A percentile compares a stretch with the other conserved stretches of the same genome.
Evolutionary conservation across 2,797 vertebrate species (phyloP).

Genomic region (Perodicticus potto): DNA sequence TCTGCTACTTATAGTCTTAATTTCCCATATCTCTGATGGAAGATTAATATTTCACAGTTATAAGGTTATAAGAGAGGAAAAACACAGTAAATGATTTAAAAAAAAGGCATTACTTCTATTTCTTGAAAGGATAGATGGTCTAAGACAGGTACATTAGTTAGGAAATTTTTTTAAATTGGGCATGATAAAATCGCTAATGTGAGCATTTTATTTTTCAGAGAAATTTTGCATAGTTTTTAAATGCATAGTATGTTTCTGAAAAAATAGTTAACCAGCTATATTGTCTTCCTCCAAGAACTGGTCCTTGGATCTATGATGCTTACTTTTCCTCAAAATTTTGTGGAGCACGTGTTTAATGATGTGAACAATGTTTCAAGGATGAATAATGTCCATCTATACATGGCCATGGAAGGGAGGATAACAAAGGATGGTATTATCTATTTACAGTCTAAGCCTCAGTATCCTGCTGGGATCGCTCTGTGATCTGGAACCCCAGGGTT

Average conservation of each 20-base stretch:
- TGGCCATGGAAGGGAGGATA: background rate
- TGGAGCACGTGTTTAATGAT: background rate
- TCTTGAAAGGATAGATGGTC: background rate
- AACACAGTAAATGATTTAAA: background rate
- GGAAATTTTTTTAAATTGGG: background rate
- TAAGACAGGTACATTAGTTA: background rate
- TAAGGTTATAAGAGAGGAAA: background rate
- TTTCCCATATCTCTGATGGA: background rate
- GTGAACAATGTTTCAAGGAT: background rate
- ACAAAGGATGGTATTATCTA: rapidly evolving
- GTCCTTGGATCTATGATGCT: background rate
- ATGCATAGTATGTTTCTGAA: background rate
- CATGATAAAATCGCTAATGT: background rate
- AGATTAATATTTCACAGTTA: background rate
- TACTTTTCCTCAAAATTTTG: background rate
- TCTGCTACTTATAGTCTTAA: background rate
- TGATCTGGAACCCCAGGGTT: background rate
- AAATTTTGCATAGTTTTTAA: background rate
- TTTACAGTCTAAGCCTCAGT: background rate
- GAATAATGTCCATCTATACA: background rate
- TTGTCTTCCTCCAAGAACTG: background rate
- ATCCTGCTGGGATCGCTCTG: background rate
- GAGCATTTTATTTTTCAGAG: background rate
- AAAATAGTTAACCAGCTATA: background rate
- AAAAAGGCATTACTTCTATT: background rate